phyloP scores from a whole-genome alignment of 2,797 vertebrate species.

The Melanotaenia parkinsoni region DNA sequence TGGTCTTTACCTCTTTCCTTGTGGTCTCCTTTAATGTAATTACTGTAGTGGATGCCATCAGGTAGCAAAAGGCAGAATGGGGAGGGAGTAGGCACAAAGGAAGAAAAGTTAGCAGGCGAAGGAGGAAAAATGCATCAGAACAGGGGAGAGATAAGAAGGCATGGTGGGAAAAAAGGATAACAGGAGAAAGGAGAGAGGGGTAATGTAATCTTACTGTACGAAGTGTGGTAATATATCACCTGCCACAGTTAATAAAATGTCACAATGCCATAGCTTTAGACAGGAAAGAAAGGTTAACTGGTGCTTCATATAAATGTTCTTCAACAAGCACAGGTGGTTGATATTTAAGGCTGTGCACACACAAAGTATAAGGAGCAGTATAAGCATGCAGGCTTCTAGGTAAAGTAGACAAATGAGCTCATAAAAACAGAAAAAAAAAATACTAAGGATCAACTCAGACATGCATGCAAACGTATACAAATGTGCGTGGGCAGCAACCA shows the following conservation, averaged over 20 bases:
- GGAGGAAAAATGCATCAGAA: constrained; percentile 21
- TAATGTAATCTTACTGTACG: constrained; percentile 74
- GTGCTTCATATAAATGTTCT: constrained; percentile 74
- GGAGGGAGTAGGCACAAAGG: background rate
- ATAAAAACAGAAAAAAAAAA: constrained; percentile 39
- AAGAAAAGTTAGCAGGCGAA: constrained; percentile 12
- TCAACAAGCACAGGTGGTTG: constrained; percentile 59
- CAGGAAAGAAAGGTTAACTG: constrained; percentile 77
- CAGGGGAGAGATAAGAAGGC: constrained; percentile 37
- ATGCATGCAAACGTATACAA: constrained; percentile 33
- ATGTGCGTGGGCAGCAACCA: constrained; percentile 20
- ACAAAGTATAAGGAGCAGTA: constrained; percentile 3
- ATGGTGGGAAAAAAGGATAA: constrained; percentile 36
- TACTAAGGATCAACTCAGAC: constrained; percentile 9
- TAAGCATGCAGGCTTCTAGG: background rate
- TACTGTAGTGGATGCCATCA: constrained; percentile 36
- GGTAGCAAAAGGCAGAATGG: constrained; percentile 20
- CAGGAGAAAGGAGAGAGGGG: constrained; percentile 42
- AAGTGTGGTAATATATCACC: constrained; percentile 80
- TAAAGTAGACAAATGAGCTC: constrained; percentile 41
- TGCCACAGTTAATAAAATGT: constrained; percentile 81
- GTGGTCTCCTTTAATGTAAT: constrained; percentile 43
- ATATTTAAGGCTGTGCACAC: constrained; percentile 48
- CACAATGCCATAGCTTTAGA: constrained; percentile 63
- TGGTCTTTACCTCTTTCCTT: constrained; percentile 26